Conservation (phyloP, 2,113 vertebrate species). For the Nothocercus julius region DNA sequence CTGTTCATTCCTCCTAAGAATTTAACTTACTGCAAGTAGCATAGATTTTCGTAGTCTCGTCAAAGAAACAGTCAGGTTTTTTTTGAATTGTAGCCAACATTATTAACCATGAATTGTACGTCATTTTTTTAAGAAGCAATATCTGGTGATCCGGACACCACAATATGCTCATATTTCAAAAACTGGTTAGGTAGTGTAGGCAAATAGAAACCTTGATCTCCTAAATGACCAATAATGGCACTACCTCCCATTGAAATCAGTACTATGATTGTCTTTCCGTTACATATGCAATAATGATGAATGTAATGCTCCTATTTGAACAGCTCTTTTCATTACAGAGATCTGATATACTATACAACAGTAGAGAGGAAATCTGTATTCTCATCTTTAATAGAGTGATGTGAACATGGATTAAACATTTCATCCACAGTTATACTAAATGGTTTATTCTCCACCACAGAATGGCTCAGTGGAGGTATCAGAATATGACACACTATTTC, state of each 20-base stretch:
- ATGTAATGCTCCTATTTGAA: neutral
- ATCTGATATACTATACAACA: neutral
- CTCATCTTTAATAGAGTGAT: neutral
- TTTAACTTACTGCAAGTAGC: neutral
- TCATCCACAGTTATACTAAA: neutral
- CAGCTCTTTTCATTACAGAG: neutral
- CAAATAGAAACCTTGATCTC: neutral
- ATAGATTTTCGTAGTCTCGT: neutral
- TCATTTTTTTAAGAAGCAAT: neutral
- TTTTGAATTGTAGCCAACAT: neutral
- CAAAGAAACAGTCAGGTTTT: neutral
- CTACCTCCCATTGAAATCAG: neutral
- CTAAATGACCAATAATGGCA: neutral
- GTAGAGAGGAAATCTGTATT: neutral
- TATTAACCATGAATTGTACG: neutral
- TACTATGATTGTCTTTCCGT: neutral
- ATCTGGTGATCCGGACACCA: neutral
- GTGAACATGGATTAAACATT: neutral
- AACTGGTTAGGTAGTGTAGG: neutral
- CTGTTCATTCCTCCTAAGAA: neutral
- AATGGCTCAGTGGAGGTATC: neutral
- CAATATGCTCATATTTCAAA: neutral
- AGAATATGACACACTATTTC: neutral
- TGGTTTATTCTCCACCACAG: neutral
- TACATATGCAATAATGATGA: neutral